Base-by-base conservation (phyloP, 2,113 vertebrate species). In the Osmerus mordax region DNA sequence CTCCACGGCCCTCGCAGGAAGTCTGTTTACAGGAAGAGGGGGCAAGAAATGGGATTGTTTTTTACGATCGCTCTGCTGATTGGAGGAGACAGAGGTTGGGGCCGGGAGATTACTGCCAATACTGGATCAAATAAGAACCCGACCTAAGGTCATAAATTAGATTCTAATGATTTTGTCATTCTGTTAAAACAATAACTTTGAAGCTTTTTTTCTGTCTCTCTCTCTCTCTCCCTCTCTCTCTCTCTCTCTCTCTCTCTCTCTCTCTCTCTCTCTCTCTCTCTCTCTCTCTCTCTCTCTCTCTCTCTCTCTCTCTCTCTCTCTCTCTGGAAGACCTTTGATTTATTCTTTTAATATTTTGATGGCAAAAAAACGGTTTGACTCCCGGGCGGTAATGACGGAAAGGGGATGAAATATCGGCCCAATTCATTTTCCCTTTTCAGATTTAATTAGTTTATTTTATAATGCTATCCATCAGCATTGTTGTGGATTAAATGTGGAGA, bases 271-370 rank as follows among this genome's bases (percentile, higher is more conserved):
- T n/a, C n/a, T n/a, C n/a, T n/a, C 36, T 41, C 36, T 41, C 36
- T 41, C 36, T 41, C 36, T 41, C 8, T 41, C 32, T 41, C 7
- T 41, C 36, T 41, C 36, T 41, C 36, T 41, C 36, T 41, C 1
- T 41, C 8, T 41, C 36, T 41, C 36, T 41, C 36, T 41, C 36
- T 41, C 36, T 41, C 36, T 41, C 36, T 41, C 36, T 41, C 36
- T 41, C 6, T 41, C 36, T 41, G 1, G 36, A 11, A 41, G 93
- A 94, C 87, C 90, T 91, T 89, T 96, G 95, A 97, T 97, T 96
- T 95, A 96, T 96, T 91, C 87, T 92, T 96, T 96, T 96, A 95
- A 96, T 97, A 95, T 94, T 95, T 95, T 93, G 93, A 92, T 92
- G 82, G 89, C 89, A 87, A 87, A 88, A 88, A 90, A 95, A 94